Percentiles rank a stretch among this genome's conserved stretches.
phyloP scores from a whole-genome alignment of 2,797 vertebrate genomes.

The Eurystomus glaucurus region DNA sequence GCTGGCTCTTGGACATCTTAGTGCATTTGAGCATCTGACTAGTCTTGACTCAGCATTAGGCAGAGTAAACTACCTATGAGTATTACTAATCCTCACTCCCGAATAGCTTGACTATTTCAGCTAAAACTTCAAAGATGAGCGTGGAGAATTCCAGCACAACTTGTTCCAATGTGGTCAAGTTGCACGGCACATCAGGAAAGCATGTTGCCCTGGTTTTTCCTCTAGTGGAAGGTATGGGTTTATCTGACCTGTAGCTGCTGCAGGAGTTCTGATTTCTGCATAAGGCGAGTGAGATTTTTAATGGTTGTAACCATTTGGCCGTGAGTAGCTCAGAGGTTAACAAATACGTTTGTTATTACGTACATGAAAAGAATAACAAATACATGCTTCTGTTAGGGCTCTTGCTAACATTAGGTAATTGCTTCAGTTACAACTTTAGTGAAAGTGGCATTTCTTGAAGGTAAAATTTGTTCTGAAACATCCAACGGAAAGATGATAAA shows the following conservation, averaged over 20 bases:
- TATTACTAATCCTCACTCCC: neutral
- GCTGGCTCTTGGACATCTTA: neutral
- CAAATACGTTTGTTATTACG: rapidly evolving
- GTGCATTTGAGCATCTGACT: neutral
- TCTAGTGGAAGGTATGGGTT: neutral
- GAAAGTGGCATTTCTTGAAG: neutral
- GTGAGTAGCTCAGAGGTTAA: neutral
- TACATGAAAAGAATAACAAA: neutral
- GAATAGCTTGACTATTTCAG: neutral
- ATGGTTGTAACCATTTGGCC: neutral
- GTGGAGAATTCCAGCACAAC: neutral
- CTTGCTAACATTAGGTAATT: neutral
- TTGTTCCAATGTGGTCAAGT: neutral
- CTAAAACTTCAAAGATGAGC: neutral
- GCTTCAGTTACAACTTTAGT: neutral
- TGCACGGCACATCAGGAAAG: neutral
- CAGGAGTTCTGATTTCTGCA: neutral
- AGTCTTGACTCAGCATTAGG: neutral
- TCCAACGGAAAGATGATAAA: neutral
- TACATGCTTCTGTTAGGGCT: neutral
- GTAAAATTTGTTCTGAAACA: neutral
- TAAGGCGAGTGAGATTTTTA: neutral
- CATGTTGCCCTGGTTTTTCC: neutral
- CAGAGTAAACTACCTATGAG: neutral
- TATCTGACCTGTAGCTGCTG: neutral